phyloP scores from a whole-genome alignment of 1,140 invertebrate species.

The Brachionus rotundiformis region DNA sequence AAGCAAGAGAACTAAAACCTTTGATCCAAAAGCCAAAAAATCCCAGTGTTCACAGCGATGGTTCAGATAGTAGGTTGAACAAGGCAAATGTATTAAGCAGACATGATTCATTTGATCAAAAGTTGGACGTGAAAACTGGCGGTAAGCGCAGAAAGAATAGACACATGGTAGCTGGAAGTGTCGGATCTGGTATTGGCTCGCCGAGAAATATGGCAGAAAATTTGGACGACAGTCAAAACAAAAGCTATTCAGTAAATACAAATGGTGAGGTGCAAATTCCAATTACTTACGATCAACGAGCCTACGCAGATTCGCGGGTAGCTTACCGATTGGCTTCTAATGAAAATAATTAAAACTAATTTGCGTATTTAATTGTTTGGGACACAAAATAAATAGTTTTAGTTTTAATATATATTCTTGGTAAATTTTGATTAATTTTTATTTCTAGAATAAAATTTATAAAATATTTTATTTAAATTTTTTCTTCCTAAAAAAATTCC shows the following conservation, averaged over 20 bases:
- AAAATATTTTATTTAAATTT: not conserved
- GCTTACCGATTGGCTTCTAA: constrained; percentile 10
- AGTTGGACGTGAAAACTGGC: constrained; percentile 12
- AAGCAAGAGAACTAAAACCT: constrained; percentile 31
- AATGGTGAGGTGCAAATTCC: constrained; percentile 48
- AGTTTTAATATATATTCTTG: not conserved
- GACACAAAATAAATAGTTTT: not conserved
- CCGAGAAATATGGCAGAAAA: constrained; percentile 37
- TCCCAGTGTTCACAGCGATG: not conserved
- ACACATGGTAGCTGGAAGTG: constrained; percentile 21
- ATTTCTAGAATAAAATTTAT: not conserved
- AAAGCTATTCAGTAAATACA: constrained; percentile 4
- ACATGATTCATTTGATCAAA: constrained; percentile 49
- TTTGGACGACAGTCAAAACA: not conserved
- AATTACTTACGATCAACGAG: constrained; percentile 18
- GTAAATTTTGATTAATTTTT: not conserved
- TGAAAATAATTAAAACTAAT: not conserved
- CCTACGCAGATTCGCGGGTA: constrained; percentile 1
- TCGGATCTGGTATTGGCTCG: constrained; percentile 25
- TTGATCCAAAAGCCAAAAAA: constrained; percentile 6
- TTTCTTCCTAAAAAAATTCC: not conserved
- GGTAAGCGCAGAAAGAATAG: constrained; percentile 28
- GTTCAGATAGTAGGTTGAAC: not conserved
- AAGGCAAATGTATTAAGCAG: not conserved
- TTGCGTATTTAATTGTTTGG: not conserved